These are phyloP conservation scores for Neopipo cinnamomea DNA, from an alignment of 2,113 vertebrate genomes.

Conservation along the genomic window DNA sequence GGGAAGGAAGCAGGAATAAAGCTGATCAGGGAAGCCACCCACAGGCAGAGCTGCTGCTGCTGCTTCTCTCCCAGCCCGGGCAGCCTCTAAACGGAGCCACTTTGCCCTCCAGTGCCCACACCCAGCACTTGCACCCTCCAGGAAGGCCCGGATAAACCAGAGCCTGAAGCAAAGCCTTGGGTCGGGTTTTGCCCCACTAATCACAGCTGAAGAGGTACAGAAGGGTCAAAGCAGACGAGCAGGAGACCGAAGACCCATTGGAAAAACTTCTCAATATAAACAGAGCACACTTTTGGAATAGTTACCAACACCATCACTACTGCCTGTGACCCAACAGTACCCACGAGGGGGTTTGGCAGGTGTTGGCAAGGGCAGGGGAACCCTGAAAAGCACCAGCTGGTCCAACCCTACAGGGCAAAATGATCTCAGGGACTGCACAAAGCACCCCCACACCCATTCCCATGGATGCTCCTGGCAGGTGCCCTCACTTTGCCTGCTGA, in stretches of 20 bases:
- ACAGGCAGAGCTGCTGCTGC: neutral
- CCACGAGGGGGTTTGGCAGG: neutral
- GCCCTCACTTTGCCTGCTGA: neutral
- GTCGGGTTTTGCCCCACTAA: neutral
- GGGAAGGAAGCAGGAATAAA: neutral
- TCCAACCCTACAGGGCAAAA: neutral
- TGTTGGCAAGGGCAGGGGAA: neutral
- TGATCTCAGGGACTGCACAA: neutral
- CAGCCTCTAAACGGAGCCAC: neutral
- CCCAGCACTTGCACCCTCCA: neutral
- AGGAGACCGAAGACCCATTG: neutral
- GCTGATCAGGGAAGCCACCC: neutral
- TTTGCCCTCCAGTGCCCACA: slow-evolving; percentile 50
- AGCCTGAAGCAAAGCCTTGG: neutral
- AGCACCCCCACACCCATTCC: neutral
- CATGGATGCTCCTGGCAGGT: neutral
- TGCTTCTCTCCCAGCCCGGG: neutral
- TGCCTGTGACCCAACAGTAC: neutral
- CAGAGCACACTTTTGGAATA: neutral
- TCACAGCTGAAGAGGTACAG: neutral
- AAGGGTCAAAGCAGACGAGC: neutral
- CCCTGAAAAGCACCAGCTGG: neutral
- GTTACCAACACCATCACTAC: neutral
- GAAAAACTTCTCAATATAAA: neutral
- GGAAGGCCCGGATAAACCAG: neutral